phyloP scores from a whole-genome alignment of 2,888 invertebrate species.

The Drosophila ustulata region DNA sequence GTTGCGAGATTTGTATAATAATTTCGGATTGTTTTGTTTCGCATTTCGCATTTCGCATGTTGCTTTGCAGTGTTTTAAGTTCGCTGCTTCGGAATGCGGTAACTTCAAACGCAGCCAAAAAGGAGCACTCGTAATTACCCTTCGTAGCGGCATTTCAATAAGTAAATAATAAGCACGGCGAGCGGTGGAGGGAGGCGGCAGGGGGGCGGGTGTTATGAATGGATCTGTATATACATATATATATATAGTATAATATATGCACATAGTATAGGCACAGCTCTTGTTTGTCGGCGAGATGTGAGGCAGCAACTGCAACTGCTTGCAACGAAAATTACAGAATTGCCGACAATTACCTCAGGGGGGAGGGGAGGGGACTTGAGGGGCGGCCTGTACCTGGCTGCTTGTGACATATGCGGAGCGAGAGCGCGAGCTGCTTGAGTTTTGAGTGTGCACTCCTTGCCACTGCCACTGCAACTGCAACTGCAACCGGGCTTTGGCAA shows the following conservation, averaged over 20 bases:
- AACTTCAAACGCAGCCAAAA: slow-evolving; percentile 49
- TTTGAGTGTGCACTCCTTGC: slow-evolving; percentile 55
- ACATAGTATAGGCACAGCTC: slow-evolving; percentile 28
- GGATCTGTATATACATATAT: slow-evolving; percentile 9
- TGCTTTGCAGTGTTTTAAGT: neutral
- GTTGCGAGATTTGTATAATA: slow-evolving; percentile 40
- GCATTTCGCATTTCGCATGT: slow-evolving; percentile 5
- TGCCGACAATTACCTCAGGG: slow-evolving; percentile 68
- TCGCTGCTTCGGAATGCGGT: slow-evolving; percentile 46
- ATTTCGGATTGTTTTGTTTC: slow-evolving; percentile 7
- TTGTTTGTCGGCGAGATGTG: slow-evolving; percentile 71
- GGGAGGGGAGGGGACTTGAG: neutral
- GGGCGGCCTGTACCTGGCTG: slow-evolving; percentile 22
- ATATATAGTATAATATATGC: slow-evolving; percentile 42
- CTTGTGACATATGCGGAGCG: slow-evolving; percentile 54
- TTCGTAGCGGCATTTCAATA: slow-evolving; percentile 57
- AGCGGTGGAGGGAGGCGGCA: neutral
- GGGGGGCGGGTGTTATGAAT: slow-evolving; percentile 12
- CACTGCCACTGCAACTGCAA: slow-evolving; percentile 6
- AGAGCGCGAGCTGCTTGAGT: slow-evolving; percentile 46
- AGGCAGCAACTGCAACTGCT: slow-evolving; percentile 42
- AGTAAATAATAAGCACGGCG: slow-evolving; percentile 43
- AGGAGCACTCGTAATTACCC: slow-evolving; percentile 66
- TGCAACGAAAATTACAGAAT: slow-evolving; percentile 72
- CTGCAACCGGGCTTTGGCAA: slow-evolving; percentile 39